Base-by-base conservation (phyloP, 2,888 invertebrate genomes). In the Oegoconia quadripuncta region DNA sequence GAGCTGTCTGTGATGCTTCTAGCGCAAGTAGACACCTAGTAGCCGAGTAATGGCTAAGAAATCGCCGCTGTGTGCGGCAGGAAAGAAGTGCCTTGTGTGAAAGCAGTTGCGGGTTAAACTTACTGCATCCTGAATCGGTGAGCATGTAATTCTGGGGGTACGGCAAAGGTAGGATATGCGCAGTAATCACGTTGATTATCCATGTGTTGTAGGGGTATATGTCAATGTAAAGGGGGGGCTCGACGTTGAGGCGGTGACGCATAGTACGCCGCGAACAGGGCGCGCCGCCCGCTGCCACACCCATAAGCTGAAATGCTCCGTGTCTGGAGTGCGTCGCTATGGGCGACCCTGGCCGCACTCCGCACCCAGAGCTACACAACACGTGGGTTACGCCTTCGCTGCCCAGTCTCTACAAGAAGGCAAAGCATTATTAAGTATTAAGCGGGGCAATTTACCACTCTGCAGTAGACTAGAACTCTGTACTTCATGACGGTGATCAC, bases 181-280 rank as follows among this genome's bases (percentile, higher is more conserved):
- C 83, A 0, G 75, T 73, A 25, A 84, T 63, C 1, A 77, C 73
- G 44, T 81, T 83, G 17, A 69, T 58, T 9, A 83, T 74, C 84
- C 84, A 84, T 1, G 64, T 61, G 2, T 59, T 56, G 53, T 82
- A 84, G 1, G 83, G 83, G 41, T 64, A 83, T 1, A 83, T 70
- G 37, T 84, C 83, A 11, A 83, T 74, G 48, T 74, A 84, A 0
- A 82, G 49, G 0, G 84, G 82, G 0, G 82, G 82, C 18, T 80
- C 75, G 6, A 37, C 55, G 50, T 75, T 82, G 3, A 82, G 59
- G 0, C 67, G 62, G 3, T 53, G 55, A 2, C 84, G 67, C 76
- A 75, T 78, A 1, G 64, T 46, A 2, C 66, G 64, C 1, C 59
- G 56, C 0, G 52, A 37, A 45, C 84, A 84, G 1, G 68, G 59